phyloP scores from a whole-genome alignment of 1,140 invertebrate genomes.

The Aphaenogaster floridana region DNA sequence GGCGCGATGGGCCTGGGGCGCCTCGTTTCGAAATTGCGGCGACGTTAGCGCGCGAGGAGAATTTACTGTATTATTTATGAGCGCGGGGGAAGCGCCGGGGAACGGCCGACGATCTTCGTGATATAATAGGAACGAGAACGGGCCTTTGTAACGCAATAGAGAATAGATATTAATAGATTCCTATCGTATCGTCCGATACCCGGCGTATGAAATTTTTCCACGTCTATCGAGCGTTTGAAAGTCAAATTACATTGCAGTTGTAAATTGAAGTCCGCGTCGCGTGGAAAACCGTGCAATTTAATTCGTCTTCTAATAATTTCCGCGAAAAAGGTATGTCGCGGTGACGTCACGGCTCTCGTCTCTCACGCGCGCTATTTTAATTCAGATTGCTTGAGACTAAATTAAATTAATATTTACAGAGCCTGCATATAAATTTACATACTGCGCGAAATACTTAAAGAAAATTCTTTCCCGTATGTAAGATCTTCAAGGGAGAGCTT shows the following conservation, averaged over 20 bases:
- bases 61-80: slow-evolving; percentile 38
- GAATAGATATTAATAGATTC: slow-evolving; percentile 44
- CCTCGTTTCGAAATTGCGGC: slow-evolving; percentile 48
- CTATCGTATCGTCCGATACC: background rate
- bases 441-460: background rate
- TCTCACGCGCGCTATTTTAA: slow-evolving; percentile 16
- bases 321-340: slow-evolving; percentile 24
- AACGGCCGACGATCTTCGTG: slow-evolving; percentile 37
- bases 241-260: background rate
- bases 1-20: background rate
- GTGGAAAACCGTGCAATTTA: background rate
- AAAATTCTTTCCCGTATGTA: background rate
- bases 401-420: slow-evolving; percentile 40
- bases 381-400: slow-evolving; percentile 15
- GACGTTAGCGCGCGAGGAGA: background rate
- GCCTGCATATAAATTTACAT: background rate
- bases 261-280: slow-evolving; percentile 11
- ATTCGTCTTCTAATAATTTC: slow-evolving; percentile 40
- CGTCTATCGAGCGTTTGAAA: background rate
- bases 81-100: background rate
- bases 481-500: background rate
- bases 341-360: background rate
- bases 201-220: background rate
- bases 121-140: slow-evolving; percentile 22
- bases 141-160: slow-evolving; percentile 30